A percentile compares a stretch with the other conserved stretches of the same genome.
Evolutionary conservation across 2,888 invertebrate species (phyloP).

Genomic region (Sipha maydis): DNA sequence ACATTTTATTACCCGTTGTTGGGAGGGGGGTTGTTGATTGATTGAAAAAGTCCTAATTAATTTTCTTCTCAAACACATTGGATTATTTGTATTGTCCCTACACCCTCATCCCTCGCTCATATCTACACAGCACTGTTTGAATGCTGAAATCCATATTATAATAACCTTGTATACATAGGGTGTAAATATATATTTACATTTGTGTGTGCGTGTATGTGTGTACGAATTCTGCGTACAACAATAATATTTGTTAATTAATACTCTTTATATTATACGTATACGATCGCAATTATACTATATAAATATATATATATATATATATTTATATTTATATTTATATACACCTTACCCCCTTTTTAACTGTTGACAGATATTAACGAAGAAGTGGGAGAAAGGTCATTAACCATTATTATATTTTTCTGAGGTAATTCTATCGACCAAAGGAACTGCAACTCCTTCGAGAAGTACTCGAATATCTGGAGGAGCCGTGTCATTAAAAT

Average conservation of each 20-base stretch:
- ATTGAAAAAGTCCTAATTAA: conserved; percentile 34
- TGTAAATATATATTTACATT: neutral
- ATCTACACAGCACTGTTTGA: neutral
- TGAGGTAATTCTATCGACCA: conserved; percentile 22
- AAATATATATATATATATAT: neutral
- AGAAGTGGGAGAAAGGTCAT: conserved; percentile 9
- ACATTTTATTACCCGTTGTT: neutral
- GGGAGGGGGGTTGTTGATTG: neutral
- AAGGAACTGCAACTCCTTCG: conserved; percentile 2
- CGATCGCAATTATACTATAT: conserved; percentile 28
- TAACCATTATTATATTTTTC: conserved; percentile 41
- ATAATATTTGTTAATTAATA: conserved; percentile 29
- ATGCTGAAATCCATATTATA: neutral
- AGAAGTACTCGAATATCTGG: conserved; percentile 29
- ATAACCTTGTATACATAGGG: neutral
- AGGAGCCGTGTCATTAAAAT: conserved; percentile 3
- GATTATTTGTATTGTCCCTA: neutral
- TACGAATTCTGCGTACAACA: neutral
- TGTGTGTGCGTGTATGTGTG: neutral
- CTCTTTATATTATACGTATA: neutral
- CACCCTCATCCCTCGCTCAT: neutral
- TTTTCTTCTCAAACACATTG: conserved; percentile 1
- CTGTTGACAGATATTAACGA: conserved; percentile 36
- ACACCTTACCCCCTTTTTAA: neutral
- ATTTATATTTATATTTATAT: conserved; percentile 6